phyloP scores from a whole-genome alignment of 1,140 invertebrate species.

The Coenobita brevimanus region DNA sequence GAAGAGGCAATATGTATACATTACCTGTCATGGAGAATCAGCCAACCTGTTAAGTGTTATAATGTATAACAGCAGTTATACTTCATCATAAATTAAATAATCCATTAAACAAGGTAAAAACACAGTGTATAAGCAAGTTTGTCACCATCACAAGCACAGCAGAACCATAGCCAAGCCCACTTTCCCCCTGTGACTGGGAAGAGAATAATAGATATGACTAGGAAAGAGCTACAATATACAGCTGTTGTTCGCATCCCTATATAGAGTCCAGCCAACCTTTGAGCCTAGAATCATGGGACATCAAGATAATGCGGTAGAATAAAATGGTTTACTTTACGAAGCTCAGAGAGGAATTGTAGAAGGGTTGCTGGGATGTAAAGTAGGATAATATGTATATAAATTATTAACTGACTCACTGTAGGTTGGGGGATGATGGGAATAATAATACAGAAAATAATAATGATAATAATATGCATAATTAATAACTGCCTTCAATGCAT shows the following conservation, averaged over 20 bases:
- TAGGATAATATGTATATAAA: background rate
- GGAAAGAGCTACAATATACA: slow-evolving; percentile 68
- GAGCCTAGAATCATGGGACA: slow-evolving; percentile 53
- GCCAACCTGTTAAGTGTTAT: too few relatives aligned
- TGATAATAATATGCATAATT: slow-evolving; percentile 26
- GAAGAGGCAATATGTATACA: too few relatives aligned
- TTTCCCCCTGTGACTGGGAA: slow-evolving; percentile 39
- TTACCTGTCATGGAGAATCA: too few relatives aligned
- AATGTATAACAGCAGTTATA: too few relatives aligned
- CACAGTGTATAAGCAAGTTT: too few relatives aligned
- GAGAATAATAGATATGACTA: slow-evolving; percentile 66
- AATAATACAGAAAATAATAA: background rate
- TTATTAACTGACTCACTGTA: too few relatives aligned
- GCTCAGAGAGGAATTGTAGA: slow-evolving; percentile 26
- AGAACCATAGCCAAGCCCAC: too few relatives aligned
- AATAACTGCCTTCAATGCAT: slow-evolving; percentile 25
- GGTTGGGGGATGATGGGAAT: background rate
- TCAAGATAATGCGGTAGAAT: slow-evolving; percentile 48
- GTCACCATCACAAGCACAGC: too few relatives aligned
- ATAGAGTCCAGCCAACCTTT: background rate
- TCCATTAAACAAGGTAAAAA: too few relatives aligned
- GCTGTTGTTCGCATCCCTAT: slow-evolving; percentile 31
- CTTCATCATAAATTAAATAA: too few relatives aligned
- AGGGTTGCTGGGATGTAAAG: background rate
- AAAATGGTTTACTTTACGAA: slow-evolving; percentile 52